Conservation (phyloP, 2,797 vertebrate genomes). For the Remorina albescens region DNA sequence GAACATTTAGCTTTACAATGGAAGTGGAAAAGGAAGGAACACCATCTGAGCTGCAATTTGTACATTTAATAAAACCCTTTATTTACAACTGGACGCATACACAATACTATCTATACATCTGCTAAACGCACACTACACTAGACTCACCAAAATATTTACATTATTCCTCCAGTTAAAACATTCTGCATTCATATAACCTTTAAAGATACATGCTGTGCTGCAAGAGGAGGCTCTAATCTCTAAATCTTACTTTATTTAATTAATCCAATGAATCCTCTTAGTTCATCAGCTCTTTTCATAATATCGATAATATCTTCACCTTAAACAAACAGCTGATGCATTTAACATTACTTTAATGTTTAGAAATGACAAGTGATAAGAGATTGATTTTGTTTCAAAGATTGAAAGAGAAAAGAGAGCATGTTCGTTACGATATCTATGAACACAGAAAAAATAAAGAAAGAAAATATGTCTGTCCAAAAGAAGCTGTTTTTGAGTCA, state of each 20-base stretch:
- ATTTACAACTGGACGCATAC: not conserved
- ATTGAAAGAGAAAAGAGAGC: not conserved
- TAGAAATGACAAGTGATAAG: not conserved
- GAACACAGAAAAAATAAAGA: not conserved
- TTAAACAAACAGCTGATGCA: not conserved
- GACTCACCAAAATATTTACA: not conserved
- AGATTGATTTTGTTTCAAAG: not conserved
- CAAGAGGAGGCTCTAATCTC: constrained; percentile 11
- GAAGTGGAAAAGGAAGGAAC: not conserved
- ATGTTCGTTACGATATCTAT: not conserved
- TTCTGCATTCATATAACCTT: not conserved
- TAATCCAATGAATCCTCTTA: constrained; percentile 1
- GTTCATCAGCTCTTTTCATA: not conserved
- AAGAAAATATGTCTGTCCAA: not conserved
- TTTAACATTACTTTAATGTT: not conserved
- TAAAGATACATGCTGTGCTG: not conserved
- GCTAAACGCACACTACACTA: not conserved
- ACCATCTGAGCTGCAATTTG: constrained; percentile 2
- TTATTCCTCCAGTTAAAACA: not conserved
- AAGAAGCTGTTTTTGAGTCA: not conserved
- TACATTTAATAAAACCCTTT: not conserved
- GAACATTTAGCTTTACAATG: constrained; percentile 3
- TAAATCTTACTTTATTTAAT: constrained; percentile 28
- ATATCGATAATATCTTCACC: not conserved
- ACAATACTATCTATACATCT: not conserved